phyloP scores from a whole-genome alignment of 2,888 invertebrate species.

The Meiosimyza platycephala region DNA sequence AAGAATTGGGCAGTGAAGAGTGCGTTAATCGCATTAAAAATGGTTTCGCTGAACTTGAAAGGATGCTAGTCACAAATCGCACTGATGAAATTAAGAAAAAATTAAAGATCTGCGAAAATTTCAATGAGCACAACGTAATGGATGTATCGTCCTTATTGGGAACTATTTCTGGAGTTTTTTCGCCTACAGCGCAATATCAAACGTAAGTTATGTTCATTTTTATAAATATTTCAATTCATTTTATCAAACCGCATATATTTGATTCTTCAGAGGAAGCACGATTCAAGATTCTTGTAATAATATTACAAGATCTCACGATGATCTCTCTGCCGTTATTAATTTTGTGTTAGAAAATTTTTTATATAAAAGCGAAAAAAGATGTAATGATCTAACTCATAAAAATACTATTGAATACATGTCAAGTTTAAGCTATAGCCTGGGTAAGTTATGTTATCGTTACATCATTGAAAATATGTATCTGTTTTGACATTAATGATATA shows the following conservation, averaged over 20 bases:
- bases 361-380: too few species aligned
- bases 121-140: slow-evolving; percentile 57
- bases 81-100: slow-evolving; percentile 56
- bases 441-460: slow-evolving; percentile 28
- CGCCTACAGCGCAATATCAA: slow-evolving; percentile 55
- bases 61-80: slow-evolving; percentile 53
- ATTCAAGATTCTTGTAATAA: slow-evolving; percentile 51
- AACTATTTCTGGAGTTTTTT: slow-evolving; percentile 54
- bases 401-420: too few species aligned
- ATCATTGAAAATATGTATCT: too few species aligned
- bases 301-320: slow-evolving; percentile 49
- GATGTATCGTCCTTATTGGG: slow-evolving; percentile 62
- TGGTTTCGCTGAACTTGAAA: slow-evolving; percentile 59
- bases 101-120: slow-evolving; percentile 60
- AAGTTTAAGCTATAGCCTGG: too few species aligned
- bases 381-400: too few species aligned
- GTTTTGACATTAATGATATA: too few species aligned
- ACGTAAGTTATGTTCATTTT: slow-evolving; percentile 45
- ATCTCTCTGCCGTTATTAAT: slow-evolving; percentile 55
- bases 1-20: slow-evolving; percentile 56
- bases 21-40: slow-evolving; percentile 62
- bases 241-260: not conserved
- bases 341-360: slow-evolving; percentile 42
- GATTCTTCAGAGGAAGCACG: slow-evolving; percentile 45
- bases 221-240: too few species aligned